Base-by-base conservation (phyloP, 1,140 invertebrate species). In the Amyelois transitella region DNA sequence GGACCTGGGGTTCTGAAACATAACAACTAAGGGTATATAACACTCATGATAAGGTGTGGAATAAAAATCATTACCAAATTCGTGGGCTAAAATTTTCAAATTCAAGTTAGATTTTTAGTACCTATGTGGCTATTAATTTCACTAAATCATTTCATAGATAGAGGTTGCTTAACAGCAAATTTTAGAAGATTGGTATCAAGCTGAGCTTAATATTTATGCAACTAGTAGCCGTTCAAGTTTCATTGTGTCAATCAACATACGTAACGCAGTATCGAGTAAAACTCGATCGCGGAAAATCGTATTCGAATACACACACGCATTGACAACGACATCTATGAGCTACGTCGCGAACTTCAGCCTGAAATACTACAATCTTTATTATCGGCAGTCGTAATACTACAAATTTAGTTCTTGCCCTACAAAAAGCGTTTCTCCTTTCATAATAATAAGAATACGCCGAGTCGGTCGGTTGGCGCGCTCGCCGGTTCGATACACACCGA, bases 391-490 rank as follows among this genome's bases (percentile, higher is more conserved):
- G 82, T 83, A 81, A 86, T 86, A 80, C 81, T 75, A 84, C 82
- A 81, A 82, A 86, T 88, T 88, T 88, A 88, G 85, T 86, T 86
- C 81, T 85, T 88, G 85, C 82, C 85, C 85, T 88, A 88, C 85
- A 88, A 88, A 88, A 87, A 87, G 81, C 82, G 84, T 87, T 87
- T 87, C 84, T 87, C 81, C 82, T 87, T 87, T 87, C 84, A 86
- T 87, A 84, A 85, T 87, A 87, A 87, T 87, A 87, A 87, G 82
- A 87, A 87, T 87, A 87, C 81, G 77, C 71, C 75, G 84, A 77
- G 78, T 79, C 78, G 77, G 75, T 79, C 72, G 74, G 80, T 69
- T 79, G 72, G 75, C 74, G 77, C 74, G 73, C 72, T 73, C 68
- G 77, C 61, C 77, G 69, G 75, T 62, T 78, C 74, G 72, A 73